These are phyloP conservation scores for Lepilemur septentrionalis DNA, from an alignment of 2,797 vertebrate genomes.

Conservation along the genomic window DNA sequence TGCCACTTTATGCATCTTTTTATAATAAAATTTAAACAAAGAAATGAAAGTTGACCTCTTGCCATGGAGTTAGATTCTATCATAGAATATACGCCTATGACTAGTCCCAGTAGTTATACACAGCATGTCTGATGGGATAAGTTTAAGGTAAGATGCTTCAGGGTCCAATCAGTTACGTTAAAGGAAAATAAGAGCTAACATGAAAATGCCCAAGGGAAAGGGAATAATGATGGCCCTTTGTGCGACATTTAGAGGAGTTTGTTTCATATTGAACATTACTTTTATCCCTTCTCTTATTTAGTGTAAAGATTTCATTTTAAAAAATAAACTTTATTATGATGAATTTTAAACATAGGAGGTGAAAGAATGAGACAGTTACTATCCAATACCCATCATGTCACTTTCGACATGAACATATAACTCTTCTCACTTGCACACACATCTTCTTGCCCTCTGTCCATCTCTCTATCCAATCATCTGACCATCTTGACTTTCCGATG, in stretches of 20 bases:
- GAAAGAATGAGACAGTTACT: not conserved
- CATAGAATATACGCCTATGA: not conserved
- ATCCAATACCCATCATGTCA: not conserved
- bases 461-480: not conserved
- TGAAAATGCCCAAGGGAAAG: not conserved
- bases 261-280: not conserved
- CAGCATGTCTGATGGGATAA: not conserved
- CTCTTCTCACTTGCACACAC: not conserved
- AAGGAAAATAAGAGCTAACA: not conserved
- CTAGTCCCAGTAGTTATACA: too few species aligned
- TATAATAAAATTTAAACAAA: not conserved
- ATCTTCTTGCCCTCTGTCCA: not conserved
- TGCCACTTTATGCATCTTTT: conserved; percentile 12
- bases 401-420: not conserved
- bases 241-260: not conserved
- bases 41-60: not conserved
- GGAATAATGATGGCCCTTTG: not conserved
- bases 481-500: not conserved
- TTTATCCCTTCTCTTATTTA: not conserved
- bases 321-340: not conserved
- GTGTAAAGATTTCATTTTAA: not conserved
- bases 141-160: not conserved
- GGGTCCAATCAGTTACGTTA: not conserved
- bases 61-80: not conserved
- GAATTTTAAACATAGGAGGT: not conserved